Evolutionary conservation across 2,113 vertebrate genomes (phyloP).

Genomic region (Mesoclemmys tuberculata): DNA sequence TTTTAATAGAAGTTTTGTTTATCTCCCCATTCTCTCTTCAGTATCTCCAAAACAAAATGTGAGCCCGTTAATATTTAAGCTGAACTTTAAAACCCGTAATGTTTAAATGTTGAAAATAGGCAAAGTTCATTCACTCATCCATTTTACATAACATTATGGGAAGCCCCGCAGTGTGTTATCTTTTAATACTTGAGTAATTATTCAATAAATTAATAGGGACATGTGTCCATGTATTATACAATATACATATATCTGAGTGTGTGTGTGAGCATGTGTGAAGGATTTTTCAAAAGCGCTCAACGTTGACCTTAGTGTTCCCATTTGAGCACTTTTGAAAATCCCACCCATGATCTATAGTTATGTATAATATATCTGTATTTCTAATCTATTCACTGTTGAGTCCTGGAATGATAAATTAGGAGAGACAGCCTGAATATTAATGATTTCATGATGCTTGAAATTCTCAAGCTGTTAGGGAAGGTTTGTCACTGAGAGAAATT

Average conservation of each 20-base stretch:
- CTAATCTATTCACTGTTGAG: background rate
- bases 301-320: background rate
- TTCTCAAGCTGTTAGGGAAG: background rate
- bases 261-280: background rate
- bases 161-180: background rate
- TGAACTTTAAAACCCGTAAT: constrained; percentile 8
- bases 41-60: constrained; percentile 18
- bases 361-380: background rate
- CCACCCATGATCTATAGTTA: background rate
- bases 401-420: background rate
- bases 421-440: background rate
- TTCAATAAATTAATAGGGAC: rapidly evolving
- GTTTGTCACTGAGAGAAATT: constrained; percentile 41
- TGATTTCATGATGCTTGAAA: background rate
- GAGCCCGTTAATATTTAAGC: background rate
- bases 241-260: background rate
- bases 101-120: constrained; percentile 24
- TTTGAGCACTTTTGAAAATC: background rate
- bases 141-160: background rate
- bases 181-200: background rate
- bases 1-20: background rate
- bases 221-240: background rate
- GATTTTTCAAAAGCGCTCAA: background rate
- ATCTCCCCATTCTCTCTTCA: background rate
- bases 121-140: background rate